Percentiles rank a stretch among this genome's conserved stretches.
Evolutionary conservation across 2,113 vertebrate genomes (phyloP).

Genomic region (Dolichallabes microphthalmus): DNA sequence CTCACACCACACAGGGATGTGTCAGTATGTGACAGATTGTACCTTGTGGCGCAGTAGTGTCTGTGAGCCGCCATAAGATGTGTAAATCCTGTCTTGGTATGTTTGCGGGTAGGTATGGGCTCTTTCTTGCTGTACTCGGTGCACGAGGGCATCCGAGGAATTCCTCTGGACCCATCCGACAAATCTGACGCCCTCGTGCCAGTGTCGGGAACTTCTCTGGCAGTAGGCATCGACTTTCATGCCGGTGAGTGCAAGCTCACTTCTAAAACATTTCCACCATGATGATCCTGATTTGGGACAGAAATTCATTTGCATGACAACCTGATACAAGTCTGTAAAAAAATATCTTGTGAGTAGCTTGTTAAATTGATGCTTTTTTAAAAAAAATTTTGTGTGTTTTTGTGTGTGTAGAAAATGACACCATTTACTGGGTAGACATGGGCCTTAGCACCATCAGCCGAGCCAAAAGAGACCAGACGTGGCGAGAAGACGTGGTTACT

Average conservation of each 20-base stretch:
- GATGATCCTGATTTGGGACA: neutral
- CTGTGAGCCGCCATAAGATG: neutral
- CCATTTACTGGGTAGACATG: slow-evolving; percentile 93
- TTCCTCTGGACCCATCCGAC: slow-evolving; percentile 90
- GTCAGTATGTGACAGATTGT: neutral
- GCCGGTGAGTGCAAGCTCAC: slow-evolving; percentile 76
- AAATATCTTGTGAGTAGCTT: neutral
- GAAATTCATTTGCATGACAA: neutral
- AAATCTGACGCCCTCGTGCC: slow-evolving; percentile 95
- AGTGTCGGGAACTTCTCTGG: slow-evolving; percentile 91
- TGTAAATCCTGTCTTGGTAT: neutral
- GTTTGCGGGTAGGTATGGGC: slow-evolving; percentile 81
- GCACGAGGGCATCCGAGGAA: slow-evolving; percentile 93
- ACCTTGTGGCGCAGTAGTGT: no score
- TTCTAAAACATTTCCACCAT: neutral
- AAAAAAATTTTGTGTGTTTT: no score
- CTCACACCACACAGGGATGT: neutral
- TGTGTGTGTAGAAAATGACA: slow-evolving; percentile 80
- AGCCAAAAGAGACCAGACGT: slow-evolving; percentile 86
- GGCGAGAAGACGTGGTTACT: slow-evolving; percentile 87
- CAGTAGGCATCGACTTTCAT: slow-evolving; percentile 95
- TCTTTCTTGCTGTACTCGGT: slow-evolving; percentile 96
- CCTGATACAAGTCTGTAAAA: neutral
- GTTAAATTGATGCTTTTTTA: neutral
- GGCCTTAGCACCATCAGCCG: slow-evolving; percentile 87